Base-by-base conservation (phyloP, 2,888 invertebrate genomes). In the Pollenia angustigena region DNA sequence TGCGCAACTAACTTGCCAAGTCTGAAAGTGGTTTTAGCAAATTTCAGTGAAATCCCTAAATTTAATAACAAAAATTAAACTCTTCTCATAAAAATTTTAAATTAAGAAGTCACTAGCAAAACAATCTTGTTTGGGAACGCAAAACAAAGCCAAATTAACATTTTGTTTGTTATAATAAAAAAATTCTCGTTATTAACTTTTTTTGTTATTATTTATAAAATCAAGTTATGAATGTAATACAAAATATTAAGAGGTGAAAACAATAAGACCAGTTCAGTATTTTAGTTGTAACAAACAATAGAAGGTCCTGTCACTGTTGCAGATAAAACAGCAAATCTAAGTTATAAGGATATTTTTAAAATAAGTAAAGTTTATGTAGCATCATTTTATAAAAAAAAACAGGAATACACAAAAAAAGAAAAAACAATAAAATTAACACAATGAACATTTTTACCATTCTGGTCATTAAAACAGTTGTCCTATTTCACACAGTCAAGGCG, bases 361-460 rank as follows among this genome's bases (percentile, higher is more conserved):
- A 32, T 6, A 6, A 32, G 0, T 32, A 32, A 32, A 32, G 32
- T 32, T 32, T 32, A 0, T 32, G 32, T 32, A 32, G 4, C 6
- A 32, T 32, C 4, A 32, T 6, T 32, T 32, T 32, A 32, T 6
- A 6, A 32, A 32, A 32, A 6, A 32, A 32, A 6, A 32, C 0
- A 32, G 32, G 14, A 58, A 18, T 8, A 18, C 12, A 18, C 44
- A 62, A 42, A 52, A 42, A 42, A 50, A 71, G 11, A 11, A 16
- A 42, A 42, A 60, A 62, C 2, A 18, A 12, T 16, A 9, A 42
- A 2, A 60, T 48, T 50, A 10, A 32, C 60, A 75, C 42, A 75
- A 75, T 75, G 75, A 52, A 62, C 52, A n/a, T 23, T 64, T 52
- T n/a, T 60, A 46, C 12, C 8, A 16, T 71, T 50, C 12, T 75